Evolutionary conservation across 2,888 invertebrate genomes (phyloP).

Genomic region (Tineola bisselliella): DNA sequence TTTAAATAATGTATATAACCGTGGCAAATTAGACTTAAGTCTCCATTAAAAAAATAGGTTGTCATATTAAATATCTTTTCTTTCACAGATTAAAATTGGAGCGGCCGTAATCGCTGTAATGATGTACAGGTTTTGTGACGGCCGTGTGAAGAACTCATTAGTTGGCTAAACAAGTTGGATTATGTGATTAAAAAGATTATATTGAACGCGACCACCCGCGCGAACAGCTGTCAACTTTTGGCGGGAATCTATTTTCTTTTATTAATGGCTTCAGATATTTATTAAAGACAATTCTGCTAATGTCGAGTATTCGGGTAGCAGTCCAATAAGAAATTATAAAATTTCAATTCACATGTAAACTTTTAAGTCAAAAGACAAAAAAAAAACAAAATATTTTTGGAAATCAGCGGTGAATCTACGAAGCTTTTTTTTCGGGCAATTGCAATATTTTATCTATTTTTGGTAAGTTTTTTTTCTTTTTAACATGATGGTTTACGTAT

Average conservation of each 20-base stretch:
- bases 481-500: too few relatives aligned
- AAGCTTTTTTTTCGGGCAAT: too few relatives aligned
- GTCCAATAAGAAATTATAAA: too few relatives aligned
- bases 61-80: background rate
- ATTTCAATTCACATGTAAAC: too few relatives aligned
- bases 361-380: too few relatives aligned
- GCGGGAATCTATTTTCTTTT: slow-evolving; percentile 10
- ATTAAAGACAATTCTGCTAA: background rate
- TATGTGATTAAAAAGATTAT: slow-evolving; percentile 31
- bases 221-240: slow-evolving; percentile 28
- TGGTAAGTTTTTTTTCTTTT: too few relatives aligned
- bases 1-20: too few relatives aligned
- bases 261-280: too few relatives aligned
- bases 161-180: slow-evolving; percentile 44
- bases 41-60: background rate
- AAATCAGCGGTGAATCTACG: too few relatives aligned
- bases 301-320: too few relatives aligned
- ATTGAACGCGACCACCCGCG: slow-evolving; percentile 42
- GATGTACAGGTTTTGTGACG: slow-evolving; percentile 4
- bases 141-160: slow-evolving; percentile 28
- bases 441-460: too few relatives aligned
- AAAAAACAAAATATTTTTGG: too few relatives aligned
- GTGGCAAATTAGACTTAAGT: background rate
- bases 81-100: slow-evolving; percentile 2
- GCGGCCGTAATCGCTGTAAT: background rate